Evolutionary conservation across 1,140 invertebrate genomes (phyloP).

Genomic region (Ladona fulva): DNA sequence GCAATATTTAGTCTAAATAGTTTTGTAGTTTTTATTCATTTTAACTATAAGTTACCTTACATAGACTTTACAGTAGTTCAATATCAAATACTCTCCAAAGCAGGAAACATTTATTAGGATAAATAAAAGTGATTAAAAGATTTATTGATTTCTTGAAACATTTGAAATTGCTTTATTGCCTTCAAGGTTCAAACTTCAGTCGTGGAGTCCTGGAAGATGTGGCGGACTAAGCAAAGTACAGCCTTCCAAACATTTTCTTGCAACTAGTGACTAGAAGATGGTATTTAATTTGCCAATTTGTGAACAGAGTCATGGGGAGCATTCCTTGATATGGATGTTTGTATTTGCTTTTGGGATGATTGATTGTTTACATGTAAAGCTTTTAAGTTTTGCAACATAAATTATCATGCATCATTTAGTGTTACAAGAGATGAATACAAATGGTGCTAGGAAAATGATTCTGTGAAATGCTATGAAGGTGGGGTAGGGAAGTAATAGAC

Average conservation of each 20-base stretch:
- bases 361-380: no score
- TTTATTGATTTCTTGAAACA: neutral
- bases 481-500: neutral
- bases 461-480: neutral
- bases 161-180: neutral
- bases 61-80: neutral
- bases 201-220: slow-evolving; percentile 12
- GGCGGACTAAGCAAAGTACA: neutral
- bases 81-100: neutral
- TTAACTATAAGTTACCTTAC: no score
- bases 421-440: neutral
- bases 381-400: no score
- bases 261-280: neutral
- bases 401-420: neutral
- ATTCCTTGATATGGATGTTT: neutral
- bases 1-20: no score
- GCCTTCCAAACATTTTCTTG: neutral
- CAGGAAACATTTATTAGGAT: neutral
- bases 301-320: neutral
- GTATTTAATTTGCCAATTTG: neutral
- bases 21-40: no score
- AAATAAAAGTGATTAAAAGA: no score
- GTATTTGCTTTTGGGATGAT: neutral
- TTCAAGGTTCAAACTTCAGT: slow-evolving; percentile 13
- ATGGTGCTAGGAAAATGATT: neutral